These are phyloP conservation scores for Drosophila pallidifrons DNA, from an alignment of 1,140 invertebrate genomes.

Conservation along the genomic window DNA sequence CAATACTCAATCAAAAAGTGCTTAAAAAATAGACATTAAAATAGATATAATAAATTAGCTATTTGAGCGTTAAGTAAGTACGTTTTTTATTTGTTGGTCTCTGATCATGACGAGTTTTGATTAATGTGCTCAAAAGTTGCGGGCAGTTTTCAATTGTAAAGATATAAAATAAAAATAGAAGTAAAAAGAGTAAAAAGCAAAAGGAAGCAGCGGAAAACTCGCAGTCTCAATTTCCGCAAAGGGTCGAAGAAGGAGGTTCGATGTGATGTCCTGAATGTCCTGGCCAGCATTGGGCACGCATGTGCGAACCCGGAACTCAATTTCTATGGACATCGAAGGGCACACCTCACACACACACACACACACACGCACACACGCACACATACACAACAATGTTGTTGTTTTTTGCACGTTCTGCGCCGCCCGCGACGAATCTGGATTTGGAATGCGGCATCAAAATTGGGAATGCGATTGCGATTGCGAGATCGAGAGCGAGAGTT, in stretches of 20 bases:
- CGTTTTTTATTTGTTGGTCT: not conserved
- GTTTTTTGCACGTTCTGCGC: conserved; percentile 72
- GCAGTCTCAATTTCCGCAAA: conserved; percentile 20
- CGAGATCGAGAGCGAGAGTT: not conserved
- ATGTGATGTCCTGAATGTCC: conserved; percentile 1
- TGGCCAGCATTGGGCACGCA: conserved; percentile 44
- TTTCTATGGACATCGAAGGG: conserved; percentile 19
- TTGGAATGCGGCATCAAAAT: conserved; percentile 41
- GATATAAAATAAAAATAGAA: not conserved
- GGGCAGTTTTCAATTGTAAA: too few relatives aligned
- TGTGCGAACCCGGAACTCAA: conserved; percentile 41
- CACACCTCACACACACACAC: conserved; percentile 7
- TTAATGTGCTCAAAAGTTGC: not conserved
- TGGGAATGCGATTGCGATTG: not conserved
- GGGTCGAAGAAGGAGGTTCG: not conserved
- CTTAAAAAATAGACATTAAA: too few relatives aligned
- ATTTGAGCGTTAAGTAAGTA: too few relatives aligned
- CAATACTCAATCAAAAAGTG: too few relatives aligned
- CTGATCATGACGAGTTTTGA: not conserved
- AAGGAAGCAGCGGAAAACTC: not conserved
- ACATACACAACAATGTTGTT: conserved; percentile 46
- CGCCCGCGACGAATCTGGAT: conserved; percentile 64
- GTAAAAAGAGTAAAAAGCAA: not conserved
- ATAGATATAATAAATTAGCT: too few relatives aligned
- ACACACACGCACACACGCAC: too few relatives aligned